phyloP scores from a whole-genome alignment of 2,797 vertebrate genomes.

The Dryobates pubescens region DNA sequence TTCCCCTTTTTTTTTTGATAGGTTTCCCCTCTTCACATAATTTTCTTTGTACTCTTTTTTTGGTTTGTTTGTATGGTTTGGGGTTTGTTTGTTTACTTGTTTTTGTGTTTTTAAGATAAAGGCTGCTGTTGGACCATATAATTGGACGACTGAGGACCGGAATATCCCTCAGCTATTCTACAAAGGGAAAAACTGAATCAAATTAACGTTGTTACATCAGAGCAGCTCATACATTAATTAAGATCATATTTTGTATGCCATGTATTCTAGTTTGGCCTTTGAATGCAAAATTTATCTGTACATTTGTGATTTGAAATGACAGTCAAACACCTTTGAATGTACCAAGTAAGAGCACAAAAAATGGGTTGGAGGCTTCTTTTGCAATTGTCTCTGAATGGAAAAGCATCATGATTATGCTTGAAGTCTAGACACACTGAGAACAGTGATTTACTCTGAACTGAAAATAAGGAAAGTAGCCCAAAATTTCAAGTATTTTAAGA shows the following conservation, averaged over 20 bases:
- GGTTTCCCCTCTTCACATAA: neutral
- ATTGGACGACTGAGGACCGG: neutral
- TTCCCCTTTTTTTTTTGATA: neutral
- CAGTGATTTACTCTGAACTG: neutral
- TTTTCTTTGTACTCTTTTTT: no score
- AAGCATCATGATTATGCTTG: neutral
- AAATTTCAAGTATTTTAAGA: neutral
- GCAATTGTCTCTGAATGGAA: neutral
- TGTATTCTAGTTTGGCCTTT: neutral
- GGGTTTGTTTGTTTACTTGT: no score
- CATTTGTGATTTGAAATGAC: neutral
- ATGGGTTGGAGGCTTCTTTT: neutral
- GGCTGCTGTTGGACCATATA: neutral
- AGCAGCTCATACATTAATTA: neutral
- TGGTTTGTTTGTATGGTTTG: no score
- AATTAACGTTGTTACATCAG: neutral
- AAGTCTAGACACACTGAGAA: neutral
- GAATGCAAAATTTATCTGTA: neutral
- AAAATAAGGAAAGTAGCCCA: neutral
- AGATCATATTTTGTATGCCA: neutral
- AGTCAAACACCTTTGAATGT: neutral
- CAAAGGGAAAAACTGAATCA: neutral
- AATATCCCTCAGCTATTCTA: neutral
- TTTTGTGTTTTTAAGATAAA: neutral
- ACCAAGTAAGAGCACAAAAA: neutral